Conservation (phyloP, 2,113 vertebrate species). For the Ictalurus furcatus region DNA sequence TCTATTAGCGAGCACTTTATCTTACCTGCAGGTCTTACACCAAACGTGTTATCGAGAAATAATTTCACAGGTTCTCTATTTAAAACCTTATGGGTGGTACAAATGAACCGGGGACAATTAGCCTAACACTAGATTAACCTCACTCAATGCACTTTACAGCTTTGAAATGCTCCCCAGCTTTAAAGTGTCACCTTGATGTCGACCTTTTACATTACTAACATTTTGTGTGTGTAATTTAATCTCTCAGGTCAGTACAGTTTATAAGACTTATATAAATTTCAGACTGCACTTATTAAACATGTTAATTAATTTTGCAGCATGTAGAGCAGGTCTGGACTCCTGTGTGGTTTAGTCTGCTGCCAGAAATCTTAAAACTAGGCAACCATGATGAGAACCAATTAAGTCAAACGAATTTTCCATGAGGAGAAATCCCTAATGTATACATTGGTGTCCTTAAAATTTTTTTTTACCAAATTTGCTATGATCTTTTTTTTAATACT, state of each 20-base stretch:
- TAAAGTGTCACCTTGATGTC: neutral
- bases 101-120: neutral
- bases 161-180: neutral
- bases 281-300: neutral
- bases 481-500: neutral
- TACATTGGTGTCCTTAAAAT: neutral
- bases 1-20: neutral
- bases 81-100: conserved; percentile 15
- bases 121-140: neutral
- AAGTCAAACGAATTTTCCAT: neutral
- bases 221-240: neutral
- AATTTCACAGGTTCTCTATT: neutral
- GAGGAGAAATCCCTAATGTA: neutral
- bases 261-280: neutral
- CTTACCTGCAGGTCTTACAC: neutral
- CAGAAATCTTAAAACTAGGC: conserved; percentile 21
- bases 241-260: conserved; percentile 2
- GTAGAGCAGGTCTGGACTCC: conserved; percentile 12
- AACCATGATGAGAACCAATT: conserved; percentile 22
- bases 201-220: neutral
- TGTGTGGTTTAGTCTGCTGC: conserved; percentile 20
- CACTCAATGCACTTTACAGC: neutral
- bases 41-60: neutral
- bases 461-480: neutral
- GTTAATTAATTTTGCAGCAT: conserved; percentile 23